Conservation (phyloP, 2,797 vertebrate genomes). For the Hydrophis major region DNA sequence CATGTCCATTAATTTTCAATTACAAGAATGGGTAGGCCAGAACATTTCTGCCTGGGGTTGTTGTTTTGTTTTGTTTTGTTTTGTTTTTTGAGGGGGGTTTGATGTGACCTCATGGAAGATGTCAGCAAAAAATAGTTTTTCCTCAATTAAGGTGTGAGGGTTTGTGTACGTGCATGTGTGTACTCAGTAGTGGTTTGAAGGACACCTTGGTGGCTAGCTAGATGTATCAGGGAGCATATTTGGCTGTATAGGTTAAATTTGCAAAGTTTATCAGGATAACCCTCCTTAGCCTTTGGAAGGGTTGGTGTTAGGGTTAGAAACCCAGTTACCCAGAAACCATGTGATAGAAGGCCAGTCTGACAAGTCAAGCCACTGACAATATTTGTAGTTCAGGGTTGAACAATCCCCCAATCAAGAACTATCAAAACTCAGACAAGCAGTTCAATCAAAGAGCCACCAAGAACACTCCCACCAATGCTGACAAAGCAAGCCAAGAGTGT, state of each 20-base stretch:
- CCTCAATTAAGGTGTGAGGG: neutral
- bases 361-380: neutral
- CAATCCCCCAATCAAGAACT: neutral
- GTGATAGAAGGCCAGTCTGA: neutral
- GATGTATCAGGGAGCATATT: neutral
- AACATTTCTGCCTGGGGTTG: neutral
- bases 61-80: too few relatives aligned
- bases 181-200: neutral
- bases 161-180: neutral
- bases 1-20: neutral
- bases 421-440: neutral
- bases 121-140: neutral
- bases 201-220: neutral
- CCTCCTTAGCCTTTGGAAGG: neutral
- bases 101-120: neutral
- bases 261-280: neutral
- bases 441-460: neutral
- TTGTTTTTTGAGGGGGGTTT: neutral
- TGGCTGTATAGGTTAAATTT: neutral
- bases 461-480: neutral
- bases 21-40: neutral
- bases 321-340: neutral
- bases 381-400: neutral
- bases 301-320: too few relatives aligned
- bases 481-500: neutral